These are phyloP conservation scores for Xanthia togata DNA, from an alignment of 2,888 invertebrate genomes.

Conservation along the genomic window DNA sequence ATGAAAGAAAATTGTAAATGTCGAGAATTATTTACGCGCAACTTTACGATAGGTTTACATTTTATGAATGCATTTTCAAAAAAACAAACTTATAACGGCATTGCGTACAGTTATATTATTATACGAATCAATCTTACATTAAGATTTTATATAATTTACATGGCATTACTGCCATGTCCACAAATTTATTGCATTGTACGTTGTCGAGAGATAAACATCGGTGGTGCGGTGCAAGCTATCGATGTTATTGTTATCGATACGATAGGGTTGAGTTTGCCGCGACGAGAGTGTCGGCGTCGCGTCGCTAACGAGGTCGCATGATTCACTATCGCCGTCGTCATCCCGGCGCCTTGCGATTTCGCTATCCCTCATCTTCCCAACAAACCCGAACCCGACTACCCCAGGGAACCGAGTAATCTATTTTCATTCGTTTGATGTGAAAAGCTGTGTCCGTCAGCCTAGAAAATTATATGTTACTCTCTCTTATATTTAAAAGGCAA, in stretches of 20 bases:
- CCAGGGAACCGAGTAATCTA: slow-evolving; percentile 76
- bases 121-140: slow-evolving; percentile 39
- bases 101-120: slow-evolving; percentile 41
- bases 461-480: slow-evolving; percentile 62
- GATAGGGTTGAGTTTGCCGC: slow-evolving; percentile 51
- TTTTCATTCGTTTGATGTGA: slow-evolving; percentile 75
- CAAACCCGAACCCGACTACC: slow-evolving; percentile 64
- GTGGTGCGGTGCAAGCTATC: slow-evolving; percentile 47
- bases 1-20: slow-evolving; percentile 27
- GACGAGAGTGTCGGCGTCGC: slow-evolving; percentile 38
- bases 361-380: slow-evolving; percentile 72
- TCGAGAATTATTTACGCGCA: slow-evolving; percentile 31
- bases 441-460: slow-evolving; percentile 61
- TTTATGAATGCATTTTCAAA: slow-evolving; percentile 40
- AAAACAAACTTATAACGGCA: slow-evolving; percentile 27
- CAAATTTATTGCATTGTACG: slow-evolving; percentile 51
- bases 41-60: slow-evolving; percentile 26
- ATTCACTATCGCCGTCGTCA: slow-evolving; percentile 81
- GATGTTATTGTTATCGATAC: slow-evolving; percentile 55
- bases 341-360: slow-evolving; percentile 81
- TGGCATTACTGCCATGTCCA: slow-evolving; percentile 42
- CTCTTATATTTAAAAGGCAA: slow-evolving; percentile 46
- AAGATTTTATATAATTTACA: slow-evolving; percentile 43
- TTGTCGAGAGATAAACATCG: slow-evolving; percentile 41
- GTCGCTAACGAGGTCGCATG: slow-evolving; percentile 82